Evolutionary conservation across 2,888 invertebrate genomes (phyloP), one percentile per base, ranked within the genome.

Genomic region (Heteropelma amictum): DNA sequence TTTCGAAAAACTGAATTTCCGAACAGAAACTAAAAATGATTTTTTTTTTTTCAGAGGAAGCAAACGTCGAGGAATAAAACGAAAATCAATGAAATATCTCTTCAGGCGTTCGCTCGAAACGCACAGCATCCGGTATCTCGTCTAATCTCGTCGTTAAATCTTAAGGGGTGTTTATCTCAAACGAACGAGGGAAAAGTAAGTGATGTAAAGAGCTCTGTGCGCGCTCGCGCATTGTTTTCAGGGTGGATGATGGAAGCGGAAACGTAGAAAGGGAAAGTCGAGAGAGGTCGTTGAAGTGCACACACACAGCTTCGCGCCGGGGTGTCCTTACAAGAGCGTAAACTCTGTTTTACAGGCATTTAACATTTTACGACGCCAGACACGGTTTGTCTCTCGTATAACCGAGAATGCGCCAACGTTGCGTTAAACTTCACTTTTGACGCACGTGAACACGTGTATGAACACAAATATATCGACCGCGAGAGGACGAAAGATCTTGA

Each of bases 291-390:
- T 7, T 8, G 38, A 26, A 21, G 56, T 10, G 14, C 12, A 26
- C 12, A 19, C 72, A 56, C 69, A 70, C 75, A 80, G 78, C 80
- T 79, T 85, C 84, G n/a, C n/a, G n/a, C 82, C 82, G 84, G 84
- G 76, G 86, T 85, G 84, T 88, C 85, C 86, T 88, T 88, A 88
- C 88, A 86, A 86, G 86, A 86, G 82, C 88, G 87, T 88, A 88
- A 89, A 88, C 87, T 87, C 85, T 83, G 83, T 86, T 89, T 89
- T 89, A 89, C 88, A 87, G 85, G 85, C 88, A 88, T 87, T 88
- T 88, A 88, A 87, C 84, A 84, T 88, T 89, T 89, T 88, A 89
- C 88, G 88, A 88, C 84, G 84, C 77, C n/a, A n/a, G n/a, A 78
- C 84, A 84, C 85, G 87, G 84, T 82, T 83, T 83, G 87, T 83